phyloP scores from a whole-genome alignment of 2,113 vertebrate species.

The Xiphophorus couchianus region DNA sequence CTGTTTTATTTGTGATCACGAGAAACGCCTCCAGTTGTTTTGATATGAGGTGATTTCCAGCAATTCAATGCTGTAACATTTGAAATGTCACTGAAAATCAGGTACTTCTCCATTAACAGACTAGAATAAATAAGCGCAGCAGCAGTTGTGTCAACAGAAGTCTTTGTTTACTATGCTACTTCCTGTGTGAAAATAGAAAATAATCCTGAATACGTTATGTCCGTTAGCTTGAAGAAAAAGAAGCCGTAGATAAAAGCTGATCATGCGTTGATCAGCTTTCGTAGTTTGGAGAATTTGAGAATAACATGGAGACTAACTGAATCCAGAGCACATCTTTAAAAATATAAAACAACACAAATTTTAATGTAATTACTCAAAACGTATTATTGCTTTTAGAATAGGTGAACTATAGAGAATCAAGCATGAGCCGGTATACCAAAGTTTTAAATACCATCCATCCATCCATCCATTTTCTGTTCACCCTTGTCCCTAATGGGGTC shows the following conservation, averaged over 20 bases:
- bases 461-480: no score
- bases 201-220: not conserved
- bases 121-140: not conserved
- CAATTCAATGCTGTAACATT: not conserved
- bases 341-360: not conserved
- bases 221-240: not conserved
- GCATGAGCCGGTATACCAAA: no score
- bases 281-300: not conserved
- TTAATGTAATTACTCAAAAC: not conserved
- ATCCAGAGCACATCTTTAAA: not conserved
- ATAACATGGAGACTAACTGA: not conserved
- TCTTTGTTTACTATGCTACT: not conserved
- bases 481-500: no score
- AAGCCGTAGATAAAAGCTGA: no score
- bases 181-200: not conserved
- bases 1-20: not conserved
- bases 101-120: not conserved
- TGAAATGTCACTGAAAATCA: not conserved
- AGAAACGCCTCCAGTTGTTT: not conserved
- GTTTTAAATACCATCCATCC: no score
- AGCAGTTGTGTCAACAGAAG: not conserved
- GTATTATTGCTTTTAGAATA: no score
- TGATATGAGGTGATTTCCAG: not conserved
- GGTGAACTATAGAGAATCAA: no score
- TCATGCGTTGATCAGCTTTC: not conserved